Percentiles rank a stretch among this genome's conserved stretches.
phyloP scores from a whole-genome alignment of 2,113 vertebrate genomes.

The Oplegnathus fasciatus region DNA sequence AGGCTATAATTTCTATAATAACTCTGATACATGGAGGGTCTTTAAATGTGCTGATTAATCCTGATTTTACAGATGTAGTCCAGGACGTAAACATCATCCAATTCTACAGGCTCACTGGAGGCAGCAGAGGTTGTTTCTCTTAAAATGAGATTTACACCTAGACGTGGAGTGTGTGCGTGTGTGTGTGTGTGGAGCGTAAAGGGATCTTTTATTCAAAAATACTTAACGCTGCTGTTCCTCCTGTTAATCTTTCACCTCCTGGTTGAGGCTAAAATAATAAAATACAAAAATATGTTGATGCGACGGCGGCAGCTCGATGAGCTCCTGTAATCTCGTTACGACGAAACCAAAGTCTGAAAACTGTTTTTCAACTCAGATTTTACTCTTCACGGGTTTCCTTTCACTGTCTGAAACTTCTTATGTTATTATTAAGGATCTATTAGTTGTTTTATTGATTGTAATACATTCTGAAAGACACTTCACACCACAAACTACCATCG shows the following conservation, averaged over 20 bases:
- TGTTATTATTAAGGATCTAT: no score
- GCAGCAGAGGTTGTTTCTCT: background rate
- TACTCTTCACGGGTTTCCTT: background rate
- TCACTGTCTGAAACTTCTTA: background rate
- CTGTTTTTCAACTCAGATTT: background rate
- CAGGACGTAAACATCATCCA: constrained; percentile 3
- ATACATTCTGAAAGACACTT: background rate
- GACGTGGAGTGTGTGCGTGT: background rate
- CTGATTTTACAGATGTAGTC: constrained; percentile 14
- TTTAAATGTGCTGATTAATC: constrained; percentile 25
- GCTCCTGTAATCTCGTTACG: constrained; percentile 29
- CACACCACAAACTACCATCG: background rate
- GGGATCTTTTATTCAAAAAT: no score
- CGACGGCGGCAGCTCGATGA: background rate
- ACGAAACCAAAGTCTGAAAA: constrained; percentile 6
- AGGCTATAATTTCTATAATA: no score
- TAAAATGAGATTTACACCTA: background rate
- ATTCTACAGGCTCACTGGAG: background rate
- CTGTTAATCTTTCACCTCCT: constrained; percentile 10
- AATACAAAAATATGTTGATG: constrained; percentile 1
- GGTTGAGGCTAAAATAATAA: background rate
- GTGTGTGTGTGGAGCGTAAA: background rate
- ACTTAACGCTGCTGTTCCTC: background rate
- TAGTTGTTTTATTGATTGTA: background rate
- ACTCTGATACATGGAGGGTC: background rate